Evolutionary conservation across 1,140 invertebrate genomes (phyloP).

Genomic region (Drosophila obscura): DNA sequence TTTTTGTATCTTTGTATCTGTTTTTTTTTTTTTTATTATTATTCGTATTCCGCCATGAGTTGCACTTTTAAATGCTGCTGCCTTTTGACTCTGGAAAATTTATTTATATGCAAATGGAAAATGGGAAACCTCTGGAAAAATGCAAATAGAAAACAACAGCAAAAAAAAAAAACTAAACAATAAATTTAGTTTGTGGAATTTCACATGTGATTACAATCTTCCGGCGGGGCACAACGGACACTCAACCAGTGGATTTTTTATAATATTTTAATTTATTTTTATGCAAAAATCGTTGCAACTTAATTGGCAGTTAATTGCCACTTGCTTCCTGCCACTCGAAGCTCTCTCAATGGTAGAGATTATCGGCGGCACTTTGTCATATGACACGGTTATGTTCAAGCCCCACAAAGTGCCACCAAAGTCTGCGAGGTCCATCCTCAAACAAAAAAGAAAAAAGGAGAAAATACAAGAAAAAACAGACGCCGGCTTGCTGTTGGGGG

Average conservation of each 20-base stretch:
- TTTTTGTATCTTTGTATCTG: constrained; percentile 29
- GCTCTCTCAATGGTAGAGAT: constrained; percentile 39
- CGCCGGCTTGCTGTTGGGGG: background rate
- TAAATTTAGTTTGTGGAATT: constrained; percentile 62
- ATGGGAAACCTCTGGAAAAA: constrained; percentile 48
- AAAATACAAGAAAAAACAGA: background rate
- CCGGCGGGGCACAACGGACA: constrained; percentile 7
- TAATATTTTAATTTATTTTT: constrained; percentile 60
- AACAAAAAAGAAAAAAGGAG: constrained; percentile 13
- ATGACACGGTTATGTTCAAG: constrained; percentile 54
- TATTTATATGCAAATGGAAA: constrained; percentile 76
- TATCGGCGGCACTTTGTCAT: constrained; percentile 77
- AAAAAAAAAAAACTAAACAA: constrained; percentile 51
- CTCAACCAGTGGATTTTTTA: constrained; percentile 45
- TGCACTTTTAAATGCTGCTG: constrained; percentile 71
- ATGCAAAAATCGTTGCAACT: constrained; percentile 55
- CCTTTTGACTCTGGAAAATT: constrained; percentile 68
- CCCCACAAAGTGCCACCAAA: constrained; percentile 3
- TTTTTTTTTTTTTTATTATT: constrained; percentile 21
- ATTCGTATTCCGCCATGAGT: constrained; percentile 61
- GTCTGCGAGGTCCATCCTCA: constrained; percentile 42
- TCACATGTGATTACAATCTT: constrained; percentile 73
- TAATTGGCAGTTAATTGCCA: constrained; percentile 69
- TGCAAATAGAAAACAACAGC: constrained; percentile 6
- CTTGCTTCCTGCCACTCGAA: constrained; percentile 41